phyloP scores from a whole-genome alignment of 1,140 invertebrate genomes.

The Potamilus streckersoni region DNA sequence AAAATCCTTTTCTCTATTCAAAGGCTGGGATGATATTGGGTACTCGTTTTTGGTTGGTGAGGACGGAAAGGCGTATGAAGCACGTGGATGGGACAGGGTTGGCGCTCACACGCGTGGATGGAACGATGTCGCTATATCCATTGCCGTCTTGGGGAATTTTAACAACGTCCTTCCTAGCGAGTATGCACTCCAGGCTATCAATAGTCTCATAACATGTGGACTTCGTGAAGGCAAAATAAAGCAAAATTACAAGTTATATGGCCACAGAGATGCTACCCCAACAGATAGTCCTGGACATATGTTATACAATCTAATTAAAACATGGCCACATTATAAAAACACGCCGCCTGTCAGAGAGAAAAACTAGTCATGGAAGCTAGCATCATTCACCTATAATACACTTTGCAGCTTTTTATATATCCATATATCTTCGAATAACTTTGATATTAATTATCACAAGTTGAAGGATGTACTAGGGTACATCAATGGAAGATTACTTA shows the following conservation, averaged over 20 bases:
- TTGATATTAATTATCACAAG: no score
- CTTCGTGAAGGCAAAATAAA: conserved; percentile 14
- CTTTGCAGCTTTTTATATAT: no score
- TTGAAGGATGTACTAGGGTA: no score
- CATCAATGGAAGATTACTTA: no score
- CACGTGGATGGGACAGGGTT: conserved; percentile 44
- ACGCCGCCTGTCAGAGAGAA: background rate
- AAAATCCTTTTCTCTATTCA: background rate
- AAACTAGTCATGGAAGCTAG: no score
- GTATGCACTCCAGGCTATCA: conserved; percentile 22
- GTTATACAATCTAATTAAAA: conserved; percentile 70
- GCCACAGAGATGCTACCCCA: conserved; percentile 25
- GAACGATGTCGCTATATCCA: conserved; percentile 73
- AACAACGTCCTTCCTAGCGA: conserved; percentile 21
- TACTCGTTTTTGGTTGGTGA: conserved; percentile 54
- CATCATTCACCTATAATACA: no score
- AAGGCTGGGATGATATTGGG: conserved; percentile 44
- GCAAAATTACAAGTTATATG: conserved; percentile 19
- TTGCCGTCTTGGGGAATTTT: conserved; percentile 74
- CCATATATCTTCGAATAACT: no score
- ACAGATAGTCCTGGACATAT: conserved; percentile 27
- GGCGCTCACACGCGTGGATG: conserved; percentile 70
- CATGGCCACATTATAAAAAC: conserved; percentile 65
- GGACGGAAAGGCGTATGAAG: conserved; percentile 52
- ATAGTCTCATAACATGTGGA: conserved; percentile 26